Percentiles rank a stretch among this genome's conserved stretches.
Conservation (phyloP, 2,888 invertebrate species). For the Pristionchus exspectatus region DNA sequence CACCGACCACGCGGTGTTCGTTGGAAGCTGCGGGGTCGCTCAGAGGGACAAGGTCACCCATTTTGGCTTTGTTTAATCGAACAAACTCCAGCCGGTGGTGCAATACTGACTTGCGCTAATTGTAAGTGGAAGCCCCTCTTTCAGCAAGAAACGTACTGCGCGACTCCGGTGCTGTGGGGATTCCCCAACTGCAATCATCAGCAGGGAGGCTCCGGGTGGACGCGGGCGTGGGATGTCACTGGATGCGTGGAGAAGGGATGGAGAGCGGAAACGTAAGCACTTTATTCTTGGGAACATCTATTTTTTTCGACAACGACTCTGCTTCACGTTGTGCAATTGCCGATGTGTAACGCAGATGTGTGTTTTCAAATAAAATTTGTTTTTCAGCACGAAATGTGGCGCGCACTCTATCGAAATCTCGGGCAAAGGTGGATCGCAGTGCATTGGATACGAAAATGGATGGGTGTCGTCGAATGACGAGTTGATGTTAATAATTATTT, state of each 20-base stretch:
- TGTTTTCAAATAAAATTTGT: background rate
- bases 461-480: background rate
- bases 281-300: background rate
- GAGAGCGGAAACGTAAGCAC: background rate
- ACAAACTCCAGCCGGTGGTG: background rate
- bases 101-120: background rate
- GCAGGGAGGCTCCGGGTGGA: background rate
- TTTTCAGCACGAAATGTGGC: background rate
- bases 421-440: background rate
- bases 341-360: background rate
- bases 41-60: background rate
- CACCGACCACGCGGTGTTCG: background rate
- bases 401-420: background rate
- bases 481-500: background rate
- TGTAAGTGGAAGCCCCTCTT: background rate
- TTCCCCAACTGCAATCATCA: background rate
- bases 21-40: background rate
- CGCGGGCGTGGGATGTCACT: background rate
- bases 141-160: conserved; percentile 1
- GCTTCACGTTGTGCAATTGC: background rate
- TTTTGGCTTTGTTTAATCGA: no score
- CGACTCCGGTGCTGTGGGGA: background rate
- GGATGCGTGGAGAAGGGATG: background rate
- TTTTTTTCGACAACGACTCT: background rate
- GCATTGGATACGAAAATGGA: background rate